A percentile compares a stretch with the other conserved stretches of the same genome.
Evolutionary conservation across 2,797 vertebrate species (phyloP).

Genomic region (Sarcoramphus papa): DNA sequence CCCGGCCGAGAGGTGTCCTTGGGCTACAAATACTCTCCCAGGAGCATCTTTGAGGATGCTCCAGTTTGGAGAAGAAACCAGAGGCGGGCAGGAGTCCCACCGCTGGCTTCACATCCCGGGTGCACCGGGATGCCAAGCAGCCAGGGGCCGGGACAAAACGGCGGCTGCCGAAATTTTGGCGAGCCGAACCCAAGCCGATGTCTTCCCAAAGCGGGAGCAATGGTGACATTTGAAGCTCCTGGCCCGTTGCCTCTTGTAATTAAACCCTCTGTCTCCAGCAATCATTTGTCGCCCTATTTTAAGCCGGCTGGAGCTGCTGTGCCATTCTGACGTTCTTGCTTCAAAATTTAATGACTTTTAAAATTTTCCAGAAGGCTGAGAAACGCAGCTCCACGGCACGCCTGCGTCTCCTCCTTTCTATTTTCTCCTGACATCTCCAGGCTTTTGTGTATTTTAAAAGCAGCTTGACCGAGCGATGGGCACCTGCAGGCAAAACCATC

Average conservation of each 20-base stretch:
- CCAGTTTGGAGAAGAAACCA: background rate
- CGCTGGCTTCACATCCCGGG: background rate
- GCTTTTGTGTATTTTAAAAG: background rate
- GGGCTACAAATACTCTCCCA: background rate
- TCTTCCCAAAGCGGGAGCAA: background rate
- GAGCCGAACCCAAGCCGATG: rapidly evolving
- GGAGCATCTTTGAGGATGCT: background rate
- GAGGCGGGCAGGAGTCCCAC: background rate
- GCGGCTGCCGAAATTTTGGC: background rate
- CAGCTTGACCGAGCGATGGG: background rate
- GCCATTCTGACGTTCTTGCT: background rate
- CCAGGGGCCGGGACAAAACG: rapidly evolving
- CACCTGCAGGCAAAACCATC: background rate
- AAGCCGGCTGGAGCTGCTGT: background rate
- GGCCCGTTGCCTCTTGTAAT: background rate
- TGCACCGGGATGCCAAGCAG: rapidly evolving
- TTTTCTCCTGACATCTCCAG: background rate
- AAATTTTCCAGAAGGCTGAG: background rate
- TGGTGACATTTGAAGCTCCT: background rate
- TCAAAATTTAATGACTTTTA: constrained; percentile 7
- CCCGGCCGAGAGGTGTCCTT: rapidly evolving
- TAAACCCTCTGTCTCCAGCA: background rate
- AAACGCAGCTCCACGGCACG: rapidly evolving
- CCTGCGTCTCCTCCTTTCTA: background rate
- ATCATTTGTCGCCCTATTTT: constrained; percentile 5